Evolutionary conservation across 1,140 invertebrate species (phyloP), one percentile per base, ranked within the genome.

Genomic region (Gyrodactylus salaris): DNA sequence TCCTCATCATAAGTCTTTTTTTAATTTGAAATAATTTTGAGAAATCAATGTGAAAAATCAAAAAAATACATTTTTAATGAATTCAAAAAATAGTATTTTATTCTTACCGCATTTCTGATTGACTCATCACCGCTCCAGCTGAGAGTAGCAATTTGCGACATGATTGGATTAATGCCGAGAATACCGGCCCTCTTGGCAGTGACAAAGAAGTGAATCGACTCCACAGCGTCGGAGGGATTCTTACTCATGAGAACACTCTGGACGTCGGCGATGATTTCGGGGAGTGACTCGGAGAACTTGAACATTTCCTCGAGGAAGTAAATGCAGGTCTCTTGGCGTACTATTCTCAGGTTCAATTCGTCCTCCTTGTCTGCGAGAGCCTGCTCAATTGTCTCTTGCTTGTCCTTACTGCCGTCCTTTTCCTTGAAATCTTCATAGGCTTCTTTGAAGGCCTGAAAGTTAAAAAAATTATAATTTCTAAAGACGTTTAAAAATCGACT

Each of bases 181-280:
- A 86, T 84, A 19, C 87, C 85, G 20, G 68, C 20, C 73, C 7
- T 19, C 23, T 74, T 70, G 1, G 87, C 87, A 0, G 85, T 85
- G 0, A 87, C 87, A 75, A 91, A 87, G 77, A 91, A 88, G 71
- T 87, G 85, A 68, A 90, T 86, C 0, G 89, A 86, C 80, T 91
- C 89, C 34, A 86, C 83, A 0, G 89, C 86, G 79, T 91, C 89
- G 0, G 86, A 84, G 0, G 84, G 82, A 74, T 85, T 85, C 76
- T 86, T 85, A 0, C 88, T 89, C 76, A 85, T 85, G 0, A 91
- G 80, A 76, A 89, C 79, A 20, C 85, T 82, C 76, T 86, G 85
- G 20, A 87, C 83, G 1, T 86, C 76, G 0, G 87, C 87, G 69
- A 89, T 83, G 0, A 86, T 84, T 72, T 84, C 81, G 69, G 87